Percentiles rank a stretch among this genome's conserved stretches.
phyloP scores from a whole-genome alignment of 2,797 vertebrate genomes.

The Sandelia bainsii region DNA sequence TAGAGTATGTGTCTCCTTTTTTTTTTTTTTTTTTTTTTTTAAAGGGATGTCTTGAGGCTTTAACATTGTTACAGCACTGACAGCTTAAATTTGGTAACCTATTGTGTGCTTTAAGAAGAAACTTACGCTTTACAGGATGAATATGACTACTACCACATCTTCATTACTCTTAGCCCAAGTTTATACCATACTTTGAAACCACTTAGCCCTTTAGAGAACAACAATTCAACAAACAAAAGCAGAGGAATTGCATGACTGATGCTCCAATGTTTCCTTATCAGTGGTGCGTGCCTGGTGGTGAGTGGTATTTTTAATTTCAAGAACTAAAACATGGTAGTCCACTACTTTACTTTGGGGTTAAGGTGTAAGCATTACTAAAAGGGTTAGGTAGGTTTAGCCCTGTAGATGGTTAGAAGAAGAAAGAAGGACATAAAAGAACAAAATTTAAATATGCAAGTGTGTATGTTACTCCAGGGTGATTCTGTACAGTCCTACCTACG shows the following conservation, averaged over 20 bases:
- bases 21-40: neutral
- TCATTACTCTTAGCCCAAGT: constrained; percentile 30
- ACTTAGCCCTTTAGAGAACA: constrained; percentile 43
- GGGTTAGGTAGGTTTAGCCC: neutral
- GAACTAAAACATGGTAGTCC: constrained; percentile 5
- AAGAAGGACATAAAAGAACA: constrained; percentile 5
- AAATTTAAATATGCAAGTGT: constrained; percentile 15
- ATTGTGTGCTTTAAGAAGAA: constrained; percentile 31
- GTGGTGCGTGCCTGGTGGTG: too few species aligned
- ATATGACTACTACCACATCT: constrained; percentile 18
- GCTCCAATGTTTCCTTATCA: too few species aligned
- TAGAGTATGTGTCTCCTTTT: constrained; percentile 29
- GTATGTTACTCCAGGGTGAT: constrained; percentile 13
- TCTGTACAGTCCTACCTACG: constrained; percentile 9
- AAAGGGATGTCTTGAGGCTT: constrained; percentile 30
- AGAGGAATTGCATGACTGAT: too few species aligned
- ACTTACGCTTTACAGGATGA: constrained; percentile 39
- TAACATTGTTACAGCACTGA: constrained; percentile 44
- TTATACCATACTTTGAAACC: constrained; percentile 49
- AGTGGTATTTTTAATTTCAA: neutral
- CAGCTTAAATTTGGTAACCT: constrained; percentile 51
- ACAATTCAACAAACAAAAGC: constrained; percentile 50
- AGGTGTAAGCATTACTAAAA: neutral
- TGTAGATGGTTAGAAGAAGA: neutral
- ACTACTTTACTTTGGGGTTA: neutral